Conservation (phyloP, 1,140 invertebrate genomes). For the Telenomus remus region DNA sequence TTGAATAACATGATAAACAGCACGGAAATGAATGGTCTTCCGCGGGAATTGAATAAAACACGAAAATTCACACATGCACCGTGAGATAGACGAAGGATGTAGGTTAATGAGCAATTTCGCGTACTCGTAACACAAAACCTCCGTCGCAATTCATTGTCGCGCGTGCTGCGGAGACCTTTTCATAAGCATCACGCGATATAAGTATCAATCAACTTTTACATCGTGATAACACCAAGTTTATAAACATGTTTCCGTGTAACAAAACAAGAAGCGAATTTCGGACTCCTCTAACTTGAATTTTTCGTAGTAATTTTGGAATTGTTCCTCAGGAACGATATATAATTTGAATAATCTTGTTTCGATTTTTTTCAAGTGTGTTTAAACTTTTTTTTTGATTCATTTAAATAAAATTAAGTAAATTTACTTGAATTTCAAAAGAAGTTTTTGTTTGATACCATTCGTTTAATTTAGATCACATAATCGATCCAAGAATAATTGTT, state of each 20-base stretch:
- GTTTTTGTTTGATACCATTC: no score
- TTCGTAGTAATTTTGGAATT: no score
- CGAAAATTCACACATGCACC: not conserved
- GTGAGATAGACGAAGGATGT: slow-evolving; percentile 6
- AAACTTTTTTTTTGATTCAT: no score
- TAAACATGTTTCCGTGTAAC: slow-evolving; percentile 19
- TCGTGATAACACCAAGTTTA: slow-evolving; percentile 4
- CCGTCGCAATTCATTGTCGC: slow-evolving; percentile 17
- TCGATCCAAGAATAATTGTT: no score
- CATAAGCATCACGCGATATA: slow-evolving; percentile 32
- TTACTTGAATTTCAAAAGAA: no score
- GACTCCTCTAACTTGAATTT: not conserved
- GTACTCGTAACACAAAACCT: slow-evolving; percentile 39
- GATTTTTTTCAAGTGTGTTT: no score
- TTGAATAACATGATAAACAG: slow-evolving; percentile 23
- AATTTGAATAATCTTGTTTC: no score
- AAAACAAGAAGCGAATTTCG: slow-evolving; percentile 14
- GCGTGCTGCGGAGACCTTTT: slow-evolving; percentile 21
- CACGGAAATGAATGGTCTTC: slow-evolving; percentile 35
- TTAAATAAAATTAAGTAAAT: no score
- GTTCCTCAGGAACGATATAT: no score
- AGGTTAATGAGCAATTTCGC: slow-evolving; percentile 50
- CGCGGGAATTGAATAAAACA: slow-evolving; percentile 28
- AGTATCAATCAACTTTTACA: slow-evolving; percentile 38
- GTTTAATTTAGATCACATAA: no score